Conservation (phyloP, 2,797 vertebrate species). For the Poeciliopsis presidionis region DNA sequence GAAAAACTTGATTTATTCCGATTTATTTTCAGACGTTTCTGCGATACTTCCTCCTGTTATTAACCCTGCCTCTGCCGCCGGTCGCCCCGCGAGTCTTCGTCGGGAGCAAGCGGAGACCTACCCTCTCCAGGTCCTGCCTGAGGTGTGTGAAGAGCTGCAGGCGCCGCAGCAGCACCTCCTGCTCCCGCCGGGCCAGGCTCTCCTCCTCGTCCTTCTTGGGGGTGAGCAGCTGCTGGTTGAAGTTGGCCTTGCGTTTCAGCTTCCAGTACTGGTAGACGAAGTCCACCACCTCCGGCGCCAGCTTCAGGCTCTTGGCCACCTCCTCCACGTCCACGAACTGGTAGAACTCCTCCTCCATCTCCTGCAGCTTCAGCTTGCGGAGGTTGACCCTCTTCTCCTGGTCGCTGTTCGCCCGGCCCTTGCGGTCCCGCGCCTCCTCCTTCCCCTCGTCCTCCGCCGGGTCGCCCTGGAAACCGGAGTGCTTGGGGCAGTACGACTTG, state of each 20-base stretch:
- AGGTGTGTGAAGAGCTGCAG: slow-evolving; percentile 97
- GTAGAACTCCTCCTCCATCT: slow-evolving; percentile 94
- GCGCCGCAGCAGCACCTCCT: slow-evolving; percentile 92
- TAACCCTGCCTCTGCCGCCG: not conserved
- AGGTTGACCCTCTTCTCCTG: slow-evolving; percentile 82
- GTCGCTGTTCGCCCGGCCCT: slow-evolving; percentile 47
- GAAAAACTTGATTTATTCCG: not conserved
- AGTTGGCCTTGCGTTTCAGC: slow-evolving; percentile 93
- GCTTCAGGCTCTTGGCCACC: slow-evolving; percentile 83
- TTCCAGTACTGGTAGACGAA: slow-evolving; percentile 98
- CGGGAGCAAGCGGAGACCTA: slow-evolving; percentile 68
- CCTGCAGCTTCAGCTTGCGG: slow-evolving; percentile 94
- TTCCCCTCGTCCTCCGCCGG: slow-evolving; percentile 71
- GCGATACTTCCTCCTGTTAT: not conserved
- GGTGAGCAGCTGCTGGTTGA: slow-evolving; percentile 94
- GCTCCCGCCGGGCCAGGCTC: slow-evolving; percentile 92
- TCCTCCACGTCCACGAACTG: slow-evolving; percentile 87
- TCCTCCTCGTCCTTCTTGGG: slow-evolving; percentile 97
- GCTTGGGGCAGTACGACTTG: slow-evolving; percentile 95
- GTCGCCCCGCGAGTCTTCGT: not conserved
- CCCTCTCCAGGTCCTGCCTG: slow-evolving; percentile 97
- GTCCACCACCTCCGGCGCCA: slow-evolving; percentile 86
- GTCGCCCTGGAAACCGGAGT: slow-evolving; percentile 82
- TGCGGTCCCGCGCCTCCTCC: slow-evolving; percentile 58
- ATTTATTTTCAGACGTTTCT: not conserved